phyloP scores from a whole-genome alignment of 2,113 vertebrate genomes.

The Oxygymnocypris stewartii region DNA sequence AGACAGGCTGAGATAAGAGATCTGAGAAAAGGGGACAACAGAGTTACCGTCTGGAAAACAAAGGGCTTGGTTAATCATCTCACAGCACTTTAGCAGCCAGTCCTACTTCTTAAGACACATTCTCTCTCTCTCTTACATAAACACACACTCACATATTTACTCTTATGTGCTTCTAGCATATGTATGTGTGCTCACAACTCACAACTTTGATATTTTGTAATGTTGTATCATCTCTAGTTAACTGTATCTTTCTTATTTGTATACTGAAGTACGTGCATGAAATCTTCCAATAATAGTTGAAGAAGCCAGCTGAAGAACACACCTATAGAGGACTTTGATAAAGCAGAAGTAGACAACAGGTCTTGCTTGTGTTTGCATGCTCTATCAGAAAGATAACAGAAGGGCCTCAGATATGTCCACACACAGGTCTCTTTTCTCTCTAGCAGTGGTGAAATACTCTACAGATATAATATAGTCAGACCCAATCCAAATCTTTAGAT shows the following conservation, averaged over 20 bases:
- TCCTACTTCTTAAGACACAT: slow-evolving; percentile 49
- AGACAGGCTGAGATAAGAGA: slow-evolving; percentile 60
- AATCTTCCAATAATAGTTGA: slow-evolving; percentile 4
- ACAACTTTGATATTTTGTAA: not conserved
- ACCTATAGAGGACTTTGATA: slow-evolving; percentile 62
- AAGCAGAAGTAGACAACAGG: slow-evolving; percentile 50
- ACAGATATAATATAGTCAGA: not conserved
- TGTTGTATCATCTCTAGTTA: not conserved
- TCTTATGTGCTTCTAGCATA: not conserved
- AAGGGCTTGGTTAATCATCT: slow-evolving; percentile 65
- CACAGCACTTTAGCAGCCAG: slow-evolving; percentile 50
- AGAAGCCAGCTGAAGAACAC: slow-evolving; percentile 43
- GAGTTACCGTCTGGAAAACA: slow-evolving; percentile 59
- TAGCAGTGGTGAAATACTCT: slow-evolving; percentile 2
- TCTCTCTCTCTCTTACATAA: slow-evolving; percentile 23
- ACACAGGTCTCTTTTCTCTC: slow-evolving; percentile 50
- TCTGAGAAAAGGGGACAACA: slow-evolving; percentile 59
- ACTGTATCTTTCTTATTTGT: not conserved
- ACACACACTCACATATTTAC: slow-evolving; percentile 10
- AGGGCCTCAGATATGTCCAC: slow-evolving; percentile 56
- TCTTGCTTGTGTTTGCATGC: slow-evolving; percentile 57
- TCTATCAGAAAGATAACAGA: slow-evolving; percentile 60
- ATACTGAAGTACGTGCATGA: not conserved
- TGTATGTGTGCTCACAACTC: not conserved
- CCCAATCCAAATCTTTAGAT: not conserved